These are phyloP conservation scores for Homalodisca vitripennis DNA, from an alignment of 1,140 invertebrate species.

Conservation along the genomic window DNA sequence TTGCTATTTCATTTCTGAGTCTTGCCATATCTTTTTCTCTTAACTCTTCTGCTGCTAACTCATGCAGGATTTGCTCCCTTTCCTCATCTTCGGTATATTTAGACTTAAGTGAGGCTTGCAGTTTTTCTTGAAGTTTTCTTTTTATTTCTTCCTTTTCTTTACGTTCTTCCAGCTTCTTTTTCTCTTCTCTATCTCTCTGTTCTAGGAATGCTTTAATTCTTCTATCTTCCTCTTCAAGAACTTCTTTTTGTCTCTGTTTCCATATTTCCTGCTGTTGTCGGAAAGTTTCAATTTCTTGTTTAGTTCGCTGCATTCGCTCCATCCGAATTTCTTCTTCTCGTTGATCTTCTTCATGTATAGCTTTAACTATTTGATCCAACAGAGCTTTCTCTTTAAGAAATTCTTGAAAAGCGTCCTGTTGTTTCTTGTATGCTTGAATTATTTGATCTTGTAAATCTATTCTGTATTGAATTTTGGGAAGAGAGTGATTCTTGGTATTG, in stretches of 20 bases:
- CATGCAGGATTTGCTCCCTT: slow-evolving; percentile 43
- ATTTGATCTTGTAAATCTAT: slow-evolving; percentile 49
- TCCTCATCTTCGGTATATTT: slow-evolving; percentile 34
- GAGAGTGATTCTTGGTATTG: too few species aligned
- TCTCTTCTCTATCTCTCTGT: slow-evolving; percentile 1
- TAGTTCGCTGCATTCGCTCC: slow-evolving; percentile 41
- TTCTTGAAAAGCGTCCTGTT: slow-evolving; percentile 47
- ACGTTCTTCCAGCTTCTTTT: background rate
- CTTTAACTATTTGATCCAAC: slow-evolving; percentile 48
- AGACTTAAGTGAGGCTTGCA: too few species aligned
- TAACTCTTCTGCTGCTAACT: slow-evolving; percentile 44
- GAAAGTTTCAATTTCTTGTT: slow-evolving; percentile 48
- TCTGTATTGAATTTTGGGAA: slow-evolving; percentile 44
- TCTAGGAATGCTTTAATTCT: background rate
- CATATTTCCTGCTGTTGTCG: slow-evolving; percentile 45
- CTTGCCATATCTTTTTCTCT: slow-evolving; percentile 41
- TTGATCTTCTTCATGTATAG: slow-evolving; percentile 48
- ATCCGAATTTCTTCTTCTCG: slow-evolving; percentile 44
- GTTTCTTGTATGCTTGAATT: slow-evolving; percentile 45
- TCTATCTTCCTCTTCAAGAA: slow-evolving; percentile 46
- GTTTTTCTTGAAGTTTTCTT: background rate
- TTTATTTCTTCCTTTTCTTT: background rate
- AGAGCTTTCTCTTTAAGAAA: slow-evolving; percentile 49
- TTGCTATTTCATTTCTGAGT: slow-evolving; percentile 42
- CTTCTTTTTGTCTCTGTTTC: slow-evolving; percentile 42